Evolutionary conservation across 2,888 invertebrate genomes (phyloP).

Genomic region (Cheilosia impressa): DNA sequence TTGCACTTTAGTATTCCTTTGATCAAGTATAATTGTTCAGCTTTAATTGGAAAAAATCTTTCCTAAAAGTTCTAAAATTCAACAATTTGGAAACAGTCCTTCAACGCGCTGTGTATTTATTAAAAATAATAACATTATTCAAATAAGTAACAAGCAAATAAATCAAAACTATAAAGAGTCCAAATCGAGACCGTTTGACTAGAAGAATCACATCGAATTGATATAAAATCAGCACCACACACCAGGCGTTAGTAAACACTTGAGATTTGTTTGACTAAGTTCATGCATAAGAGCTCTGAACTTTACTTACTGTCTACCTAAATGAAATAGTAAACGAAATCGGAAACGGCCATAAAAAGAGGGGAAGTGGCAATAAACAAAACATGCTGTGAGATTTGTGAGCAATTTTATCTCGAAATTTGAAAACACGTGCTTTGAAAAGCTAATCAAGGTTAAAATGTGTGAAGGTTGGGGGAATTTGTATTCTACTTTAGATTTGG

Average conservation of each 20-base stretch:
- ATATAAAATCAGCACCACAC: conserved; percentile 38
- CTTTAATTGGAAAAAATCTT: too few species aligned
- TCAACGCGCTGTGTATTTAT: neutral
- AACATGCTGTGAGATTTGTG: conserved; percentile 14
- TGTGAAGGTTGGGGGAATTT: neutral
- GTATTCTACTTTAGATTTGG: neutral
- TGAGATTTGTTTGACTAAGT: conserved; percentile 12
- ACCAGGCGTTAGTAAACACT: conserved; percentile 25
- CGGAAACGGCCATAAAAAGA: neutral
- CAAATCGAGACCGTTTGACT: neutral
- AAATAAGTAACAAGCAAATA: neutral
- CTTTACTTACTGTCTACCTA: neutral
- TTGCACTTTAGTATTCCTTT: too few species aligned
- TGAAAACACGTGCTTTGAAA: conserved; percentile 1
- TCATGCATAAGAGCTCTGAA: conserved; percentile 30
- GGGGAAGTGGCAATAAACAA: neutral
- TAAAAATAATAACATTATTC: neutral
- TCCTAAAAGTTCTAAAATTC: too few species aligned
- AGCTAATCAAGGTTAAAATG: neutral
- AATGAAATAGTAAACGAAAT: neutral
- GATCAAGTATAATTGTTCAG: too few species aligned
- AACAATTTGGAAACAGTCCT: too few species aligned
- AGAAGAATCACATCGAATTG: conserved; percentile 32
- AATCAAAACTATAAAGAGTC: neutral
- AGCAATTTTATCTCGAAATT: conserved; percentile 15